Evolutionary conservation across 2,888 invertebrate genomes (phyloP).

Genomic region (Malachius bipustulatus): DNA sequence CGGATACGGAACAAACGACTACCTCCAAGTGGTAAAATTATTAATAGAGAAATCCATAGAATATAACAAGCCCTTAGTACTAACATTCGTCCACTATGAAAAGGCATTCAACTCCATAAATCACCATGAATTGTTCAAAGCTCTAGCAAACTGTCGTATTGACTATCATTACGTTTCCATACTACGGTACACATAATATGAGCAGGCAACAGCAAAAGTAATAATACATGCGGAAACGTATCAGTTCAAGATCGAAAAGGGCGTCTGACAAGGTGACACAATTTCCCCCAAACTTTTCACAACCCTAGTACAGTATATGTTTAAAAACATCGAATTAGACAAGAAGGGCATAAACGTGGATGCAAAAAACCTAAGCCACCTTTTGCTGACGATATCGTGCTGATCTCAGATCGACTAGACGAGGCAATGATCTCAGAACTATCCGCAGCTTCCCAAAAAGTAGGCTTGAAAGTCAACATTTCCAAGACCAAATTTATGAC

Average conservation of each 20-base stretch:
- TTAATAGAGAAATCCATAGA: conserved; percentile 17
- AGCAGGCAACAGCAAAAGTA: conserved; percentile 8
- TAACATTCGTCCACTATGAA: conserved; percentile 8
- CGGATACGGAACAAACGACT: conserved; percentile 16
- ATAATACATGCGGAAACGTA: conserved; percentile 10
- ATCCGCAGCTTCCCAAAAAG: neutral
- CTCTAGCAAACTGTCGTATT: conserved; percentile 6
- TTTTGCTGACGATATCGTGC: conserved; percentile 11
- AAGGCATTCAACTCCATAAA: conserved; percentile 8
- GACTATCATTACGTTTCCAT: conserved; percentile 8
- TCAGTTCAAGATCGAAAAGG: conserved; percentile 6
- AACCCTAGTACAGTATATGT: conserved; percentile 8
- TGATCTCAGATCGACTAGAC: conserved; percentile 4
- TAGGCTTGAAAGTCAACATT: conserved; percentile 6
- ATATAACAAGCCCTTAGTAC: conserved; percentile 12
- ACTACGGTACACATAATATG: conserved; percentile 8
- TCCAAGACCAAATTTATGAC: conserved; percentile 7
- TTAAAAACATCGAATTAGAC: conserved; percentile 9
- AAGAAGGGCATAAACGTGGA: conserved; percentile 10
- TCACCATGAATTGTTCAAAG: conserved; percentile 6
- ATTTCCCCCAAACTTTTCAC: conserved; percentile 12
- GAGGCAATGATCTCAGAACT: neutral
- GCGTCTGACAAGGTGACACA: conserved; percentile 11
- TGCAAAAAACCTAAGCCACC: conserved; percentile 9
- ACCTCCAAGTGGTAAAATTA: conserved; percentile 15